Conservation (phyloP, 2,888 invertebrate species). For the Nebria brevicollis region DNA sequence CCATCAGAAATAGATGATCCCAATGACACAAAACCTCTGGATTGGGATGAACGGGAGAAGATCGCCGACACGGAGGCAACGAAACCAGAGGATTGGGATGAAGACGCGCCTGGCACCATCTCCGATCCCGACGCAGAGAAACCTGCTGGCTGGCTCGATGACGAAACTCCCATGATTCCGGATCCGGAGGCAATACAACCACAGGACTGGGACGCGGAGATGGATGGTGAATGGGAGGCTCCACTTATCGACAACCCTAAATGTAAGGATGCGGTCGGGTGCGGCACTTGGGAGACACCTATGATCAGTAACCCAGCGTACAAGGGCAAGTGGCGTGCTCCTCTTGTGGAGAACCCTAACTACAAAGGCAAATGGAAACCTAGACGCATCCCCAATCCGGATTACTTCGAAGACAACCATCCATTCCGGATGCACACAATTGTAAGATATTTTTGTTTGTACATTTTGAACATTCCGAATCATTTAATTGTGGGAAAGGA, state of each 20-base stretch:
- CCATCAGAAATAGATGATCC: conserved; percentile 95
- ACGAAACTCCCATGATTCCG: conserved; percentile 86
- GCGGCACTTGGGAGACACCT: conserved; percentile 90
- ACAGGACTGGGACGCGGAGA: conserved; percentile 96
- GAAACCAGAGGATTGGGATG: conserved; percentile 98
- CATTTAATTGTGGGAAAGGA: too few relatives aligned
- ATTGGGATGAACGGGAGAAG: conserved; percentile 97
- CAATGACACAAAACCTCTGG: conserved; percentile 81
- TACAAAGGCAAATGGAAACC: conserved; percentile 97
- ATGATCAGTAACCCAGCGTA: conserved; percentile 88
- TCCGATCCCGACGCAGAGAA: conserved; percentile 64
- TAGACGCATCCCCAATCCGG: conserved; percentile 87
- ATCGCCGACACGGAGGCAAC: conserved; percentile 88
- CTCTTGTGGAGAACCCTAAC: conserved; percentile 90
- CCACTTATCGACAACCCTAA: conserved; percentile 92
- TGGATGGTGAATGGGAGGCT: conserved; percentile 99
- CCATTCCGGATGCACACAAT: conserved; percentile 93
- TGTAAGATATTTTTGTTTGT: conserved; percentile 63
- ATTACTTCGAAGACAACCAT: conserved; percentile 89
- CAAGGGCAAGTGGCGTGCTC: conserved; percentile 94
- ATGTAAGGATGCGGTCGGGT: conserved; percentile 80
- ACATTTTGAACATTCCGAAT: too few relatives aligned
- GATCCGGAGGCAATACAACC: conserved; percentile 91
- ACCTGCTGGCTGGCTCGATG: conserved; percentile 87
- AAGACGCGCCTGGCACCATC: conserved; percentile 90